phyloP scores from a whole-genome alignment of 2,888 invertebrate species.

The Oligia latruncula region DNA sequence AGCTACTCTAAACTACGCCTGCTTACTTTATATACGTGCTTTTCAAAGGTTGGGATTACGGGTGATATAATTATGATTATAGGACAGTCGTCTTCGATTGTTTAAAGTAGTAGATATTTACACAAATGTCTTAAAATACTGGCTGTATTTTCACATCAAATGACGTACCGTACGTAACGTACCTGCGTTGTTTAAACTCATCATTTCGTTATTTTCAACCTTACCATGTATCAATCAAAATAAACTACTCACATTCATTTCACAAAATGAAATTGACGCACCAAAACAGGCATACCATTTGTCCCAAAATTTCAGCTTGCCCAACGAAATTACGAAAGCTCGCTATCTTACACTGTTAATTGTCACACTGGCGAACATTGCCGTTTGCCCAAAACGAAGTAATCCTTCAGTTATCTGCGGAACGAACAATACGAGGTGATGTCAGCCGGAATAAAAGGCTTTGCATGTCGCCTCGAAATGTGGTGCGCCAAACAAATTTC shows the following conservation, averaged over 20 bases:
- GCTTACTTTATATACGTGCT: too few species aligned
- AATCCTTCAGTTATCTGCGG: conserved; percentile 57
- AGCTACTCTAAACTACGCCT: too few species aligned
- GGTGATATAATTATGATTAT: too few species aligned
- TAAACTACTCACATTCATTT: conserved; percentile 1
- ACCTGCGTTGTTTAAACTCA: background rate
- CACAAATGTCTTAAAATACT: background rate
- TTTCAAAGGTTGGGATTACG: background rate
- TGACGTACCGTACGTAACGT: background rate
- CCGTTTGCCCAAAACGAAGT: conserved; percentile 44
- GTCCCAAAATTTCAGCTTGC: conserved; percentile 23
- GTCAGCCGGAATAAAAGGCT: conserved; percentile 51
- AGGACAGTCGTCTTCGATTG: background rate
- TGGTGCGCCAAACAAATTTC: conserved; percentile 28
- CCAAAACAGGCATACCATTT: conserved; percentile 12
- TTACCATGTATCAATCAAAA: background rate
- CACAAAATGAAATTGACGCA: conserved; percentile 24
- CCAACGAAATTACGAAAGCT: conserved; percentile 31
- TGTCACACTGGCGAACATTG: conserved; percentile 38
- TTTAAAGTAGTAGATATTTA: background rate
- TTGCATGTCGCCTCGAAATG: conserved; percentile 38
- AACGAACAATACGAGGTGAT: conserved; percentile 41
- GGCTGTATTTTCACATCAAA: background rate
- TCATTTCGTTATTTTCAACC: background rate
- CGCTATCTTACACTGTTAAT: conserved; percentile 51